Evolutionary conservation across 2,888 invertebrate species (phyloP).

Genomic region (Phoronis australis): DNA sequence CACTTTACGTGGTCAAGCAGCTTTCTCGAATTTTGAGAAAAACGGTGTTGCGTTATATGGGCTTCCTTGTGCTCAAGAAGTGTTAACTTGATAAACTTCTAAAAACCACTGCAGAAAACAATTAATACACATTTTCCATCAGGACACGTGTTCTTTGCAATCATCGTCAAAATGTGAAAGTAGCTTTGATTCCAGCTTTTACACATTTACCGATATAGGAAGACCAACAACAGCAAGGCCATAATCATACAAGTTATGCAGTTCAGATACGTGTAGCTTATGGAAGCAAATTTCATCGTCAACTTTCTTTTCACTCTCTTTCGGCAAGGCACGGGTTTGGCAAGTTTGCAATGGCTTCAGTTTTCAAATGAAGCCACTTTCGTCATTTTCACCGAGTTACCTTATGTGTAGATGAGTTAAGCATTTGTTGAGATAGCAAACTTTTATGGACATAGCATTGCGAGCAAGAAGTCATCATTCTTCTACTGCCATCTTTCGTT

Average conservation of each 20-base stretch:
- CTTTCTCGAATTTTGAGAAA: neutral
- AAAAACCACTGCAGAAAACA: constrained; percentile 3
- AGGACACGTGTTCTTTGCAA: constrained; percentile 3
- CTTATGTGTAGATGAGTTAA: neutral
- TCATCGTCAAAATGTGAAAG: constrained; percentile 2
- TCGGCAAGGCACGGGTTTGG: neutral
- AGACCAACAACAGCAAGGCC: neutral
- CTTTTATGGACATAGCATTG: neutral
- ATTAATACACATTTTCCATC: constrained; percentile 6
- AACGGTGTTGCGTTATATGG: neutral
- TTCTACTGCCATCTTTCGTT: neutral
- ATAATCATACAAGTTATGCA: constrained; percentile 5
- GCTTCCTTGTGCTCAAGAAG: neutral
- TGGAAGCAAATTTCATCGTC: constrained; percentile 2
- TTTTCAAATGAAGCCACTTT: neutral
- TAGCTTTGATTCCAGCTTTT: constrained; percentile 1
- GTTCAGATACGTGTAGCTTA: constrained; percentile 5
- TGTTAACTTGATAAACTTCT: neutral
- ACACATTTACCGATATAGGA: neutral
- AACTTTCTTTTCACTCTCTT: constrained; percentile 3
- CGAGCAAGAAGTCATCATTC: neutral
- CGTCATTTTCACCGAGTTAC: neutral
- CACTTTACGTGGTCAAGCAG: neutral
- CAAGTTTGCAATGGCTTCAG: neutral
- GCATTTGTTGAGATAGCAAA: neutral